These are phyloP conservation scores for Stichopus horrens DNA, from an alignment of 53 echinoderm and acorn worm genomes.

Conservation along the genomic window DNA sequence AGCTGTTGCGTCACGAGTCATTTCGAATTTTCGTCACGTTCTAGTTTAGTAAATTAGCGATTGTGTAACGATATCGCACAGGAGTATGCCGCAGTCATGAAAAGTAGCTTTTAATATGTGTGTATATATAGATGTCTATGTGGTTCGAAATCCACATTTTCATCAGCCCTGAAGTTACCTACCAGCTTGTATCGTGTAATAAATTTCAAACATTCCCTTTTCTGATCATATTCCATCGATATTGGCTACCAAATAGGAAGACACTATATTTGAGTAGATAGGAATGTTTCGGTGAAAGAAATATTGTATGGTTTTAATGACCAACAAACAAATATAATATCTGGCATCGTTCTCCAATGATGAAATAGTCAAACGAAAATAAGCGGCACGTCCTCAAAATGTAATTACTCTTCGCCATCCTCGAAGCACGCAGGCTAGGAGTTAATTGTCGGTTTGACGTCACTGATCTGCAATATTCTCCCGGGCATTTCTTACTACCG, in stretches of 20 bases:
- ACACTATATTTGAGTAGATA: neutral
- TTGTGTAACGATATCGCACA: too few relatives aligned
- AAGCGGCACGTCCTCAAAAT: neutral
- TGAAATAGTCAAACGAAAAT: conserved; percentile 1
- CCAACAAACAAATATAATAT: neutral
- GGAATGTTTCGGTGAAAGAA: neutral
- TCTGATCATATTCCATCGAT: too few relatives aligned
- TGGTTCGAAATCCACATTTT: neutral
- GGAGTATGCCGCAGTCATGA: too few relatives aligned
- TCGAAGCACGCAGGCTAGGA: neutral
- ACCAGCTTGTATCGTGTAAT: too few relatives aligned
- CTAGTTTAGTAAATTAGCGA: too few relatives aligned
- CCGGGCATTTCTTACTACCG: neutral
- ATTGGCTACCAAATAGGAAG: neutral
- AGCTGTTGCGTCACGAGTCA: too few relatives aligned
- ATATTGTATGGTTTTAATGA: neutral
- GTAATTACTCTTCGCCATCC: neutral
- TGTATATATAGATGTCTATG: too few relatives aligned
- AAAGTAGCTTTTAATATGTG: too few relatives aligned
- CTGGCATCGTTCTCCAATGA: neutral
- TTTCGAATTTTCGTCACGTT: too few relatives aligned
- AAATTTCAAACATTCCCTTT: too few relatives aligned
- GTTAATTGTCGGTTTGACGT: neutral
- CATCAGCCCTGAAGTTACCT: neutral
- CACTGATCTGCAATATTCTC: neutral